Evolutionary conservation across 2,888 invertebrate species (phyloP).

Genomic region (Kryphioiulus occultus): DNA sequence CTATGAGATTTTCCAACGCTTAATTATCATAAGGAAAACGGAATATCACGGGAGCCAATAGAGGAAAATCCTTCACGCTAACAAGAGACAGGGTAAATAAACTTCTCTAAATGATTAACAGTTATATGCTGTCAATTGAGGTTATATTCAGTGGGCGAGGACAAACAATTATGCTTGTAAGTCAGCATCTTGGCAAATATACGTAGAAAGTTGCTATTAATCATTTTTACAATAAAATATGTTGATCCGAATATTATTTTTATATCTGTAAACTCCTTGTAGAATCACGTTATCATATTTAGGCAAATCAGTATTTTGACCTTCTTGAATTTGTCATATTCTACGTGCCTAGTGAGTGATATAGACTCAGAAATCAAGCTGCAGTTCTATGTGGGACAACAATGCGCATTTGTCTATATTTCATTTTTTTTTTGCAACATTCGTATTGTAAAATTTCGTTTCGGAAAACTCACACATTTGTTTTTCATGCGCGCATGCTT

Average conservation of each 20-base stretch:
- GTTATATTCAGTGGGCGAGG: neutral
- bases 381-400: too few species aligned
- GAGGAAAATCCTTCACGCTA: neutral
- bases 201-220: neutral
- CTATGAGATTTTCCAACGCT: neutral
- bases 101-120: constrained; percentile 5
- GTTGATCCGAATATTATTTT: neutral
- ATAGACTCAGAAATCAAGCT: too few species aligned
- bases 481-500: too few species aligned
- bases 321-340: too few species aligned
- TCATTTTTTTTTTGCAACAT: too few species aligned
- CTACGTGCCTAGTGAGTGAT: too few species aligned
- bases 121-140: neutral
- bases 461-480: too few species aligned
- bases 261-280: too few species aligned
- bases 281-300: too few species aligned
- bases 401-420: too few species aligned
- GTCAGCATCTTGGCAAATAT: neutral
- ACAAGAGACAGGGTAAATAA: neutral
- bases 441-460: too few species aligned
- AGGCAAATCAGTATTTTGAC: too few species aligned
- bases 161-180: neutral
- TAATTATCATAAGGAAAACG: neutral
- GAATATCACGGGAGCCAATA: neutral
- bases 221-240: neutral